Evolutionary conservation across 2,797 vertebrate genomes (phyloP), one percentile per base, ranked within the genome.

Genomic region (Rhadinocentrus ornatus): DNA sequence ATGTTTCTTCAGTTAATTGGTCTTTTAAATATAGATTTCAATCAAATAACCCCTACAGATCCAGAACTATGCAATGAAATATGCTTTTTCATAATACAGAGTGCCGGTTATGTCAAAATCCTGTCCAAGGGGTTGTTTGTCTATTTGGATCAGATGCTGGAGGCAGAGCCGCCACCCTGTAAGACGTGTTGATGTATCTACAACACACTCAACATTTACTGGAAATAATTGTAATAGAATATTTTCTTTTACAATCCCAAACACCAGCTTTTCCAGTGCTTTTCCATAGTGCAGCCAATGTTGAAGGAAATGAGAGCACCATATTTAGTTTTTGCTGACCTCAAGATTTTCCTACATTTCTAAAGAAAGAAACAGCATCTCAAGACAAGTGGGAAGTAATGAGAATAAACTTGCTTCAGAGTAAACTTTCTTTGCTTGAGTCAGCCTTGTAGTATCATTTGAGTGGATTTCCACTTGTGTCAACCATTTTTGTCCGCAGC

Each of bases 241-340:
- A 70, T 85, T 29, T 55, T 27, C 11, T 24, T 29, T 7, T n/a
- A 44, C 66, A 76, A 78, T 59, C 57, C 77, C 64, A 46, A 54
- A 73, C 62, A 66, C 59, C 71, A 86, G 64, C 26, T 55, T 16
- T 67, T 82, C 55, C 64, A 76, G 24, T 63, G 27, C 69, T 62
- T 62, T 78, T 80, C 74, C 65, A 79, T 29, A 29, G 37, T 71
- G 77, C 48, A 71, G 73, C 64, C 84, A 69, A 57, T 79, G 46
- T 67, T 62, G 63, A 61, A 88, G 86, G 86, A 92, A 92, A 86
- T 35, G 77, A 90, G 69, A 86, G 80, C 41, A 39, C 80, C 70
- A 37, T 71, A 80, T 90, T 89, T 84, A 77, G 83, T 66, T 87
- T 85, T 71, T 82, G 87, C 90, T 90, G 86, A 89, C 73, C 71